Evolutionary conservation across 35 echinoderm and acorn worm species (phyloP).

Genomic region (Acanthaster planci): DNA sequence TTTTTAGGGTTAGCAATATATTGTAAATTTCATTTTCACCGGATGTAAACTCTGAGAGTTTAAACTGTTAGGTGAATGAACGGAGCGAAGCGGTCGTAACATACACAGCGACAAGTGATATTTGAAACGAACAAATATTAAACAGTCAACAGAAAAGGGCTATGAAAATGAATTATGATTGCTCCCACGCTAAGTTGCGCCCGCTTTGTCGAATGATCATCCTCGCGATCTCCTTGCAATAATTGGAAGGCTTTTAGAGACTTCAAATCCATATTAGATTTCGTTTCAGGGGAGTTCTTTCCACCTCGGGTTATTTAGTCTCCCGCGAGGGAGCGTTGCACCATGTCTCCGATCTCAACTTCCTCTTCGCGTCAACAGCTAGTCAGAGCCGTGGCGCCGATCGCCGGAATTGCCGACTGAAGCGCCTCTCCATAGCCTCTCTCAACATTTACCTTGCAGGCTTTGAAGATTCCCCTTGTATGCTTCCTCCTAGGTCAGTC

Average conservation of each 20-base stretch:
- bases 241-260: slow-evolving; percentile 25
- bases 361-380: not conserved
- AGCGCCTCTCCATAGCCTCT: not conserved
- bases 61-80: not conserved
- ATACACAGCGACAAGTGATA: no score
- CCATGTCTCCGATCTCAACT: not conserved
- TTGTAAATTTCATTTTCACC: no score
- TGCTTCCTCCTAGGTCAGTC: not conserved
- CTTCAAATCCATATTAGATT: slow-evolving; percentile 2
- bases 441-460: slow-evolving; percentile 15
- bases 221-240: not conserved
- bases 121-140: no score
- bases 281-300: not conserved
- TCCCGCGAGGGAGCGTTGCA: not conserved
- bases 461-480: not conserved
- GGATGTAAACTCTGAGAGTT: not conserved
- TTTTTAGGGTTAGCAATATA: no score
- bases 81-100: not conserved
- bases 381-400: not conserved
- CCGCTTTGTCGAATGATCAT: not conserved
- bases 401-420: slow-evolving; percentile 4
- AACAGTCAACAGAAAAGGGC: not conserved
- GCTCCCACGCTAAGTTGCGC: not conserved
- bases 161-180: slow-evolving; percentile 22
- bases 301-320: slow-evolving; percentile 22